phyloP scores from a whole-genome alignment of 2,888 invertebrate genomes.

The Brenthis ino region DNA sequence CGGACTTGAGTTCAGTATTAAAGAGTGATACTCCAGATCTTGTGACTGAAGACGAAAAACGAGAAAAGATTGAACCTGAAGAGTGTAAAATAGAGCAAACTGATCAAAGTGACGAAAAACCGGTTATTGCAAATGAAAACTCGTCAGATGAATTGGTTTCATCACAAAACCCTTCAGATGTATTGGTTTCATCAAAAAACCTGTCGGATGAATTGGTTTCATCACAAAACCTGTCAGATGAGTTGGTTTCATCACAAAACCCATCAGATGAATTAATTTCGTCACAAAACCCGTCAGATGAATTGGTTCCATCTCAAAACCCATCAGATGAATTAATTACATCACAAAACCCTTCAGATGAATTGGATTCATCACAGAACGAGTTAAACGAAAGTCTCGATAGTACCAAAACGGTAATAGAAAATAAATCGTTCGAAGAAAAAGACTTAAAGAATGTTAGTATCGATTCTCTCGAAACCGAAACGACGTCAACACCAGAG shows the following conservation, averaged over 20 bases:
- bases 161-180: slow-evolving; percentile 46
- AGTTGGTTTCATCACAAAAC: slow-evolving; percentile 52
- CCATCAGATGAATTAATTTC: slow-evolving; percentile 44
- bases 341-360: slow-evolving; percentile 43
- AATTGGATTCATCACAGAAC: slow-evolving; percentile 53
- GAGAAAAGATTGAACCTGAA: slow-evolving; percentile 25
- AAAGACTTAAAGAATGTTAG: slow-evolving; percentile 34
- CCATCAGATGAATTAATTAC: slow-evolving; percentile 44
- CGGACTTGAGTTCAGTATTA: slow-evolving; percentile 57
- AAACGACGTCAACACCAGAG: slow-evolving; percentile 26
- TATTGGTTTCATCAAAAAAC: slow-evolving; percentile 47
- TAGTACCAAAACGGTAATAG: slow-evolving; percentile 68
- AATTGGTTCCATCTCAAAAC: slow-evolving; percentile 52
- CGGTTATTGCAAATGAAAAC: neutral
- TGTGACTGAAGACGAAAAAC: slow-evolving; percentile 24
- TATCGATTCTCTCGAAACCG: slow-evolving; percentile 20
- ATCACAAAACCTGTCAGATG: slow-evolving; percentile 46
- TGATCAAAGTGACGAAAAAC: neutral
- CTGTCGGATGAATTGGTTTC: slow-evolving; percentile 44
- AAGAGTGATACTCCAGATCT: slow-evolving; percentile 27
- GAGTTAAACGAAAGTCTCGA: slow-evolving; percentile 68
- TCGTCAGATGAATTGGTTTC: slow-evolving; percentile 44
- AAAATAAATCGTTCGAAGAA: slow-evolving; percentile 61
- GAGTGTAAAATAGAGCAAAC: neutral
- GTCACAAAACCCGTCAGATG: slow-evolving; percentile 47